A percentile compares a stretch with the other conserved stretches of the same genome.
Conservation (phyloP, 2,113 vertebrate species). For the Rhineura floridana region DNA sequence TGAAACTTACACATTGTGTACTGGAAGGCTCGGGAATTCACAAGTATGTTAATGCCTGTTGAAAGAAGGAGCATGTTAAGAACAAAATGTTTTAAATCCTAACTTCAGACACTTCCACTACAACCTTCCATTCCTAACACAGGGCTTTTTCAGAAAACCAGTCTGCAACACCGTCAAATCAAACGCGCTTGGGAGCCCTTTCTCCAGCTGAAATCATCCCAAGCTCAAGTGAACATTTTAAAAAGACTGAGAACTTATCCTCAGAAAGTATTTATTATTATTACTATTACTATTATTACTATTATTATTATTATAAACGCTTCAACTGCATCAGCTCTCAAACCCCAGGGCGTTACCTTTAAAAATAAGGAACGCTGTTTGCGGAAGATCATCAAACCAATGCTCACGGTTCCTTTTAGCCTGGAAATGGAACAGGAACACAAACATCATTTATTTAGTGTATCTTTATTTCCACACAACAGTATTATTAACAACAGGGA, state of each 20-base stretch:
- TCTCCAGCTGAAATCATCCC: neutral
- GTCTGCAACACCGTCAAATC: neutral
- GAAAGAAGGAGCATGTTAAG: constrained; percentile 25
- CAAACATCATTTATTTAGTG: neutral
- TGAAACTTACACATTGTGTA: constrained; percentile 95
- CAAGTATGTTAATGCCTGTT: constrained; percentile 93
- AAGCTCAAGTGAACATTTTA: neutral
- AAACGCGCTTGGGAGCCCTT: neutral
- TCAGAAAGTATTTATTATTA: neutral
- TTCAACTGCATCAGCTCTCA: neutral
- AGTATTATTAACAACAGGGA: neutral
- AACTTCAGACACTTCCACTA: neutral
- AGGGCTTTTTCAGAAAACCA: no score
- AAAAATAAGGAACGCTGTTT: constrained; percentile 94
- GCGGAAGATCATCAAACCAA: constrained; percentile 97
- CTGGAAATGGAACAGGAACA: constrained; percentile 65
- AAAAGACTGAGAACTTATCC: neutral
- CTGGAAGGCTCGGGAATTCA: constrained; percentile 93
- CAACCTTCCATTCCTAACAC: neutral
- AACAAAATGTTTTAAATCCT: neutral
- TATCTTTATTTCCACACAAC: no score
- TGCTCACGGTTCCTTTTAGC: constrained; percentile 89
- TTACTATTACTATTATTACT: no score
- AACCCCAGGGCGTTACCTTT: constrained; percentile 79
- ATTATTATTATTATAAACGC: no score